phyloP scores from a whole-genome alignment of 2,797 vertebrate genomes.

The Alfaro cultratus region DNA sequence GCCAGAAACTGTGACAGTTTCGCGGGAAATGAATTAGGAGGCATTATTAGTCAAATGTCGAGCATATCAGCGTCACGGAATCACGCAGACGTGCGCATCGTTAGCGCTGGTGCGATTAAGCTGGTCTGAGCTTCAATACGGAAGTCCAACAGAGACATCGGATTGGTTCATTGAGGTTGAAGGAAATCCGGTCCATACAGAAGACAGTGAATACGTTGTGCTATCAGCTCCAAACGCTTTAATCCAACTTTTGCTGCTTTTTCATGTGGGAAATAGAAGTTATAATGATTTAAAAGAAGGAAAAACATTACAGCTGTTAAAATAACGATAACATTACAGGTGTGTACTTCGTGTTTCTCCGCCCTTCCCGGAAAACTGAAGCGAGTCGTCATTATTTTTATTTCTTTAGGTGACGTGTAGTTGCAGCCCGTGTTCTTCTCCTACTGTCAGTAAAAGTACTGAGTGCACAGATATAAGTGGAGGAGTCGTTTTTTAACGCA shows the following conservation, averaged over 20 bases:
- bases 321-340: conserved; percentile 10
- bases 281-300: neutral
- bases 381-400: conserved; percentile 67
- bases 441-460: conserved; percentile 46
- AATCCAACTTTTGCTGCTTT: neutral
- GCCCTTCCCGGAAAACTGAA: conserved; percentile 79
- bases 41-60: conserved; percentile 43
- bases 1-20: conserved; percentile 52
- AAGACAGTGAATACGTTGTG: conserved; percentile 37
- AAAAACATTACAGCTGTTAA: neutral
- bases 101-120: conserved; percentile 24
- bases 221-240: neutral
- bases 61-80: fast-evolving
- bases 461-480: conserved; percentile 28
- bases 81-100: neutral
- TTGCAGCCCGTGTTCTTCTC: conserved; percentile 29
- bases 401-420: conserved; percentile 83
- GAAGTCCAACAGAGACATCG: neutral
- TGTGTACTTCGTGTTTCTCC: conserved; percentile 56
- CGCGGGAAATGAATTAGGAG: conserved; percentile 77
- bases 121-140: conserved; percentile 27
- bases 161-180: conserved; percentile 54
- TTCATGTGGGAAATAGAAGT: neutral
- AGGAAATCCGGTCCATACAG: conserved; percentile 68
- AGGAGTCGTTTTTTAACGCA: neutral